Evolutionary conservation across 2,113 vertebrate genomes (phyloP).

Genomic region (Mormoops blainvillei): DNA sequence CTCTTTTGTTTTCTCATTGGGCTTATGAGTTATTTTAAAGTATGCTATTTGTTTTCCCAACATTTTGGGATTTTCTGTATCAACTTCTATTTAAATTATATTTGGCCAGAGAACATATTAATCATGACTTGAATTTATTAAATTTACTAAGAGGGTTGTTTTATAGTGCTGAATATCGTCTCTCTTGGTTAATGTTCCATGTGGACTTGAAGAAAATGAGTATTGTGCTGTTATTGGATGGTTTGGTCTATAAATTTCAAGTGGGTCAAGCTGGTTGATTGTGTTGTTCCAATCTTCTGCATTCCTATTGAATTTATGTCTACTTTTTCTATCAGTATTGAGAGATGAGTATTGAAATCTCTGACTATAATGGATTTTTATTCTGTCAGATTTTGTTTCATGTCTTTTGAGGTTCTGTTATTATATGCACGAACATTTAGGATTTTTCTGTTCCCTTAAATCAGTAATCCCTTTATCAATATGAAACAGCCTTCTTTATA

Average conservation of each 20-base stretch:
- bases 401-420: not conserved
- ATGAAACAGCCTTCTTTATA: not conserved
- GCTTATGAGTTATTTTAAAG: not conserved
- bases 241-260: not conserved
- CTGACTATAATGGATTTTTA: not conserved
- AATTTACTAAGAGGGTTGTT: not conserved
- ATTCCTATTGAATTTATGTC: not conserved
- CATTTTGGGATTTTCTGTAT: not conserved
- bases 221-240: not conserved
- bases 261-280: not conserved
- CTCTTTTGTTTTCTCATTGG: not conserved
- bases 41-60: not conserved
- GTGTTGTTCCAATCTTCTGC: not conserved
- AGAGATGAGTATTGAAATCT: not conserved
- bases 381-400: not conserved
- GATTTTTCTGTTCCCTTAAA: not conserved
- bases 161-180: not conserved
- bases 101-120: not conserved
- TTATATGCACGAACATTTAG: not conserved
- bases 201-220: not conserved
- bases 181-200: not conserved
- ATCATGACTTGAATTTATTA: not conserved
- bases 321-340: not conserved
- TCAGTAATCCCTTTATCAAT: not conserved
- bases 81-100: not conserved